Conservation (phyloP, 1,140 invertebrate species). For the Ceratosolen solmsi region DNA sequence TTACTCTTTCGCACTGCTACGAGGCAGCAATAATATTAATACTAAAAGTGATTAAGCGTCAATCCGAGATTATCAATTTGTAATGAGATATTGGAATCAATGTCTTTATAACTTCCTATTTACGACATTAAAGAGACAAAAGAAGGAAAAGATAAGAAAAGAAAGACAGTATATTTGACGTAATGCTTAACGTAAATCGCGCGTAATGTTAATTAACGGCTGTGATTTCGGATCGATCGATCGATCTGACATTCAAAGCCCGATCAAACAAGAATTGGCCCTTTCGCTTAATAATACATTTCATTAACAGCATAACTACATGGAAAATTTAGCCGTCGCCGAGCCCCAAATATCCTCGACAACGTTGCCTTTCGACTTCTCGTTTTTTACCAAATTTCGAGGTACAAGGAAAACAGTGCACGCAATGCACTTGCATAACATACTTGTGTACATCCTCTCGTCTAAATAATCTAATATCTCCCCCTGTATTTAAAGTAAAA, state of each 20-base stretch:
- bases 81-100: too few species aligned
- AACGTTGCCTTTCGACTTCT: not conserved
- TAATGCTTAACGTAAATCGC: not conserved
- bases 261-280: not conserved
- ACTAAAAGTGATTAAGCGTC: not conserved
- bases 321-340: not conserved
- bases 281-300: not conserved
- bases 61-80: not conserved
- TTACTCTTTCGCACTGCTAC: not conserved
- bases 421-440: slow-evolving; percentile 21
- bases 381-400: not conserved
- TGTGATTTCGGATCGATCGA: too few species aligned
- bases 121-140: too few species aligned
- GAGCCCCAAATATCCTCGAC: not conserved
- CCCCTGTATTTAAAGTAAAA: slow-evolving; percentile 33
- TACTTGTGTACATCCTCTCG: slow-evolving; percentile 3
- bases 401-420: not conserved
- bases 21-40: not conserved
- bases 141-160: too few species aligned
- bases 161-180: too few species aligned
- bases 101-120: too few species aligned
- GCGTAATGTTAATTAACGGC: not conserved
- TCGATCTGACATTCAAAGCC: too few species aligned
- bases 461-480: slow-evolving; percentile 27
- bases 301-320: not conserved